A percentile compares a stretch with the other conserved stretches of the same genome.
phyloP scores from a whole-genome alignment of 1,140 invertebrate species.

The Lordiphosa collinella region DNA sequence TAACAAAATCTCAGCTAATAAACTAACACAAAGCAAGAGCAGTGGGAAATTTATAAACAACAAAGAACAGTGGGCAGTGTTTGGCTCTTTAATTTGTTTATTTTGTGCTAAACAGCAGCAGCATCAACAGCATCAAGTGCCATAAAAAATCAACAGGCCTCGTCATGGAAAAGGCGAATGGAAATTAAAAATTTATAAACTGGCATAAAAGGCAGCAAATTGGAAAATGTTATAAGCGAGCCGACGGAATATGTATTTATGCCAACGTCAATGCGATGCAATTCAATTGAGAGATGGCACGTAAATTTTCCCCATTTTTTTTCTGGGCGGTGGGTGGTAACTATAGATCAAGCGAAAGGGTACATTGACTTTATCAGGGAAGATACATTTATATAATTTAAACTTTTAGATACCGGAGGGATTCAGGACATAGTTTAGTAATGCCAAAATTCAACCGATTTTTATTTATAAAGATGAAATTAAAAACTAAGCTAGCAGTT shows the following conservation, averaged over 20 bases:
- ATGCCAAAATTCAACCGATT: no score
- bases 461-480: no score
- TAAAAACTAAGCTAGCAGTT: no score
- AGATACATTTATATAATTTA: no score
- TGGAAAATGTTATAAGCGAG: constrained; percentile 41
- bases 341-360: no score
- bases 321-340: no score
- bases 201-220: constrained; percentile 36
- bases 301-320: no score
- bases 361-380: no score
- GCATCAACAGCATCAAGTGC: constrained; percentile 27
- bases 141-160: constrained; percentile 65
- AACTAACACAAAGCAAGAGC: constrained; percentile 22
- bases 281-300: constrained; percentile 56
- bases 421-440: no score
- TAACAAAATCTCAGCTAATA: constrained; percentile 53
- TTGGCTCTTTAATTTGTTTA: constrained; percentile 61
- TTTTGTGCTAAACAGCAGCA: constrained; percentile 67
- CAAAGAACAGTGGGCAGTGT: constrained; percentile 23
- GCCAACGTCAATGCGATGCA: constrained; percentile 68
- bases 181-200: constrained; percentile 67
- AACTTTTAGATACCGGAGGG: no score
- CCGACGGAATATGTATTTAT: constrained; percentile 53
- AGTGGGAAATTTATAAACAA: constrained; percentile 57
- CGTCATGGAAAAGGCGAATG: constrained; percentile 11